Evolutionary conservation across 1,140 invertebrate genomes (phyloP), one percentile per base, ranked within the genome.

Genomic region (Neodiprion lecontei): DNA sequence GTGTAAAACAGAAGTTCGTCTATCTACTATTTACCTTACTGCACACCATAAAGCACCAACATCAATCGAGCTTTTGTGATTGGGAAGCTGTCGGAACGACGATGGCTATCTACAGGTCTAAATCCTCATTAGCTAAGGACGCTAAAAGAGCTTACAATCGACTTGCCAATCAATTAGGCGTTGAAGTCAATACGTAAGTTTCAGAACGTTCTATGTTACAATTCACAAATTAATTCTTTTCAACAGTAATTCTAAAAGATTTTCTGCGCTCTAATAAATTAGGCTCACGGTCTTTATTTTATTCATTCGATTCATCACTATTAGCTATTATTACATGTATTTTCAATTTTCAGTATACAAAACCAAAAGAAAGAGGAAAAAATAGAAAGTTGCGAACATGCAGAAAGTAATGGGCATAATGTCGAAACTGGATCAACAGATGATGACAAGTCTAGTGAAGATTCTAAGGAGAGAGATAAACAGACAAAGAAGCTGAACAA

Each of bases 131-230:
- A 28, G 81, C 83, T 0, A 89, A 85, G 70, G 85, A 89, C 73
- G 79, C 88, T 0, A 91, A 89, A 80, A 76, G n/a, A 49, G 85
- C 86, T 40, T 91, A 87, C 68, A 89, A 87, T 69, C 89, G 83
- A 79, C 76, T 91, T 11, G 88, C 88, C 71, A 47, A 66, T 53
- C 78, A 80, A 47, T 82, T 90, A 72, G 84, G 85, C 49, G 77
- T 86, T 40, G 72, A 79, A 7, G 40, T 72, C 76, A 83, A 76
- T 79, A 77, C 77, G 81, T 87, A 72, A 82, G 83, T 82, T 76
- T 82, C 48, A 74, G 78, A 75, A 80, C 82, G 28, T 40, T 40
- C 28, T 40, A 5, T 40, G 28, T 40, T 40, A 40, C 28, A 40
- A 40, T 40, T 40, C 28, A 40, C 28, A 2, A 40, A 5, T 40